A percentile compares a stretch with the other conserved stretches of the same genome.
phyloP scores from a whole-genome alignment of 2,113 vertebrate species.

The Herpetotheres cachinnans region DNA sequence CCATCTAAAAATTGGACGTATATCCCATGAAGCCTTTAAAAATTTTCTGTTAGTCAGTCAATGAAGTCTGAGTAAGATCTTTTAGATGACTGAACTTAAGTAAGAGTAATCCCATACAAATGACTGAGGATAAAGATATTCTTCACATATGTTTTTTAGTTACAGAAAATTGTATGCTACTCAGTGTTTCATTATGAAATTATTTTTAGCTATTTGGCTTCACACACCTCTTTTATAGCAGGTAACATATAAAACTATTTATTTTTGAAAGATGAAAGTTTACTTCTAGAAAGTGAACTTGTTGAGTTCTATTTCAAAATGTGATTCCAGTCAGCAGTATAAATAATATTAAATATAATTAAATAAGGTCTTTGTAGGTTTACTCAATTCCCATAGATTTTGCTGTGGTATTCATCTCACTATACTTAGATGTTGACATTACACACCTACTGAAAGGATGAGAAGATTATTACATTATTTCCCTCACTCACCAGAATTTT shows the following conservation, averaged over 20 bases:
- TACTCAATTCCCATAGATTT: neutral
- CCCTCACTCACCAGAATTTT: neutral
- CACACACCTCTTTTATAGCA: neutral
- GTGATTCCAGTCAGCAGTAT: neutral
- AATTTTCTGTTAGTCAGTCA: neutral
- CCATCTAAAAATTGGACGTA: neutral
- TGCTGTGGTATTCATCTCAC: neutral
- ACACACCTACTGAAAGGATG: neutral
- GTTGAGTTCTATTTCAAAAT: neutral
- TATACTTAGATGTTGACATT: neutral
- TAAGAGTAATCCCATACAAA: neutral
- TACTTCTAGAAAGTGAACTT: neutral
- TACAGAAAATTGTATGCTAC: neutral
- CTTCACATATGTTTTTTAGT: neutral
- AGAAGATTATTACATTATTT: neutral
- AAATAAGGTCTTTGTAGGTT: neutral
- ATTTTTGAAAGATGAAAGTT: neutral
- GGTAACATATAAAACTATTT: neutral
- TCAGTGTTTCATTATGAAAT: neutral
- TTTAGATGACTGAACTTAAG: neutral
- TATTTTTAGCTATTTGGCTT: neutral
- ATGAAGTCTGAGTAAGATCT: neutral
- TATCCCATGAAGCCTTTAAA: neutral
- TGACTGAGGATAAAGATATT: neutral
- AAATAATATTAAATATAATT: neutral